Evolutionary conservation across 2,113 vertebrate species (phyloP).

Genomic region (Lamprologus speciosus): DNA sequence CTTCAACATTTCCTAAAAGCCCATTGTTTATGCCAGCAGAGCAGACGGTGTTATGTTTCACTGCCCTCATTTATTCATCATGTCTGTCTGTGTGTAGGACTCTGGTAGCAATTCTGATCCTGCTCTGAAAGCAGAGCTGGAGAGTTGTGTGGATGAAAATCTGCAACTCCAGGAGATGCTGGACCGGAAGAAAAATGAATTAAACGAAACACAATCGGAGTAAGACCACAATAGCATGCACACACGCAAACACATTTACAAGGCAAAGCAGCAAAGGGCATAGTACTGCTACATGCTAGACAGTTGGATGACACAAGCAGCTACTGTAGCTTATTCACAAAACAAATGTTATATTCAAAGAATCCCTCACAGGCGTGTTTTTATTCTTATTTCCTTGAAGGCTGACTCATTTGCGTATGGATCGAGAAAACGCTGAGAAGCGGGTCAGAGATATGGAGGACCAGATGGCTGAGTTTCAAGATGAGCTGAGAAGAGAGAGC

Average conservation of each 20-base stretch:
- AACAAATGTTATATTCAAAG: neutral
- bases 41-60: slow-evolving; percentile 33
- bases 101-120: slow-evolving; percentile 44
- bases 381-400: slow-evolving; percentile 29
- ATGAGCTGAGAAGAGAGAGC: slow-evolving; percentile 70
- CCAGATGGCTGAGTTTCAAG: slow-evolving; percentile 75
- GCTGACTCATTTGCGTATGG: slow-evolving; percentile 64
- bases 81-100: slow-evolving; percentile 49
- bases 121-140: slow-evolving; percentile 73
- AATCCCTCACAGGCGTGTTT: neutral
- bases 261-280: neutral
- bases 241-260: neutral
- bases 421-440: slow-evolving; percentile 65
- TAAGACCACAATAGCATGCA: slow-evolving; percentile 53
- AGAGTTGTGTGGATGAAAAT: slow-evolving; percentile 77
- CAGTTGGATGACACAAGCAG: neutral
- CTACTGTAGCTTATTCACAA: neutral
- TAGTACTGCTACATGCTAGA: neutral
- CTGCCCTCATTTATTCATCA: slow-evolving; percentile 49
- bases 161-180: slow-evolving; percentile 71
- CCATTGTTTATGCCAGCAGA: slow-evolving; percentile 14
- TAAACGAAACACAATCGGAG: slow-evolving; percentile 78
- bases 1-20: slow-evolving; percentile 21
- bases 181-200: slow-evolving; percentile 74
- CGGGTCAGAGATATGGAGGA: slow-evolving; percentile 70